Conservation (phyloP, 2,888 invertebrate genomes). For the Brassicogethes aeneus region DNA sequence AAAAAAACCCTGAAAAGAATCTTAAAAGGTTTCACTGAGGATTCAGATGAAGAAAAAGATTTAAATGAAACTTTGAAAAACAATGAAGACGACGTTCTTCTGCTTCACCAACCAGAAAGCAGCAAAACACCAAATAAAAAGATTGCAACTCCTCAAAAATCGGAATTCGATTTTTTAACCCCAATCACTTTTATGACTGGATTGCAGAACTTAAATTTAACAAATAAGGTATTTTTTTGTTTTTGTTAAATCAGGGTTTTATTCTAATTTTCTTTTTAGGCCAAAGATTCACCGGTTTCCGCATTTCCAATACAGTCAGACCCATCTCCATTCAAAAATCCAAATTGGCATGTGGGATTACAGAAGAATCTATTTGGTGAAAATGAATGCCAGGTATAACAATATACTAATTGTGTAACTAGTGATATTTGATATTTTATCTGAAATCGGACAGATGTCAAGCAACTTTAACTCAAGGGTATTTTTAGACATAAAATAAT, state of each 20-base stretch:
- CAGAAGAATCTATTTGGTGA: conserved; percentile 40
- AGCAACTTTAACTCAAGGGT: too few relatives aligned
- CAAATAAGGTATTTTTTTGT: conserved; percentile 27
- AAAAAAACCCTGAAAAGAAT: conserved; percentile 31
- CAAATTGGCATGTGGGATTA: conserved; percentile 19
- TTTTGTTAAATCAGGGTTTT: conserved; percentile 3
- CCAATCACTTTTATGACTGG: conserved; percentile 42
- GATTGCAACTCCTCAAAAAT: conserved; percentile 20
- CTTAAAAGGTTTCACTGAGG: conserved; percentile 27
- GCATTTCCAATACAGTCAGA: conserved; percentile 21
- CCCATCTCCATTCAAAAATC: conserved; percentile 27
- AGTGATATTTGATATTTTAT: too few relatives aligned
- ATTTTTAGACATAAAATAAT: too few relatives aligned
- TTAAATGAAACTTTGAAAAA: background rate
- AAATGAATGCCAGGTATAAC: conserved; percentile 33
- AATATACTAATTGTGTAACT: too few relatives aligned
- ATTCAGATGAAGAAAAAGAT: conserved; percentile 30
- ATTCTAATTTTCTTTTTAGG: conserved; percentile 15
- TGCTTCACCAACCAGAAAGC: conserved; percentile 28
- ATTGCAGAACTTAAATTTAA: conserved; percentile 35
- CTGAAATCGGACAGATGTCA: too few relatives aligned
- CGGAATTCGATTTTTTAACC: conserved; percentile 39
- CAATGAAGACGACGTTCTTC: conserved; percentile 28
- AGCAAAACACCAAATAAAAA: conserved; percentile 24
- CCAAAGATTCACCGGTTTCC: conserved; percentile 21